Conservation (phyloP, 2,888 invertebrate species). For the Stictocephala bisonia region DNA sequence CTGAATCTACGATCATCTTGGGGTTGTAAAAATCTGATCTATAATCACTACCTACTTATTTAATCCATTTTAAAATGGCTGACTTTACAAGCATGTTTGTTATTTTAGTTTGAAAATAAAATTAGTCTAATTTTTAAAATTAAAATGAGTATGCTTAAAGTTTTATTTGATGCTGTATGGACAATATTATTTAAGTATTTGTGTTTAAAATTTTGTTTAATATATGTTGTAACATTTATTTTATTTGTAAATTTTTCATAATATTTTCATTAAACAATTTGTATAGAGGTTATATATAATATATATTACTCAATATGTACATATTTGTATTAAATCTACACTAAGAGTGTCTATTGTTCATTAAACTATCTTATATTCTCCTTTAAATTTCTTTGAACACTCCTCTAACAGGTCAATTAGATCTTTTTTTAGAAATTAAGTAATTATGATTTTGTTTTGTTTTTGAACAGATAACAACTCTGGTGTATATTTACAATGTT, state of each 20-base stretch:
- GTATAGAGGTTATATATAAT: too few species aligned
- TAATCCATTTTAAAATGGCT: background rate
- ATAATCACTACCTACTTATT: background rate
- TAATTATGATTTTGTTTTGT: too few species aligned
- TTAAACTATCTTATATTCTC: background rate
- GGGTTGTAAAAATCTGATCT: slow-evolving; percentile 8
- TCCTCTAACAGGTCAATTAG: too few species aligned
- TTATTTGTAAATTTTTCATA: background rate
- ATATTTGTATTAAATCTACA: too few species aligned
- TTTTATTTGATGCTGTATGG: slow-evolving; percentile 8
- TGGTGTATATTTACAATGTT: too few species aligned
- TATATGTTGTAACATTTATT: background rate
- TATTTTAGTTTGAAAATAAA: background rate
- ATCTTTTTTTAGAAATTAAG: background rate
- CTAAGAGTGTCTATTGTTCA: background rate
- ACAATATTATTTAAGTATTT: slow-evolving; percentile 25
- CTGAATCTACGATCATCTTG: slow-evolving; percentile 10
- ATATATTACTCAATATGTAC: too few species aligned
- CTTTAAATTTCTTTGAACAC: background rate
- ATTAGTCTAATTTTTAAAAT: slow-evolving; percentile 9
- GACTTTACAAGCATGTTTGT: background rate
- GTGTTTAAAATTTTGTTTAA: background rate
- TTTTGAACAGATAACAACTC: too few species aligned
- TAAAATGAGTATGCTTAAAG: slow-evolving; percentile 1
- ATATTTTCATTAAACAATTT: too few species aligned